These are phyloP conservation scores for Girardinus metallicus DNA, from an alignment of 2,797 vertebrate genomes.

Conservation along the genomic window DNA sequence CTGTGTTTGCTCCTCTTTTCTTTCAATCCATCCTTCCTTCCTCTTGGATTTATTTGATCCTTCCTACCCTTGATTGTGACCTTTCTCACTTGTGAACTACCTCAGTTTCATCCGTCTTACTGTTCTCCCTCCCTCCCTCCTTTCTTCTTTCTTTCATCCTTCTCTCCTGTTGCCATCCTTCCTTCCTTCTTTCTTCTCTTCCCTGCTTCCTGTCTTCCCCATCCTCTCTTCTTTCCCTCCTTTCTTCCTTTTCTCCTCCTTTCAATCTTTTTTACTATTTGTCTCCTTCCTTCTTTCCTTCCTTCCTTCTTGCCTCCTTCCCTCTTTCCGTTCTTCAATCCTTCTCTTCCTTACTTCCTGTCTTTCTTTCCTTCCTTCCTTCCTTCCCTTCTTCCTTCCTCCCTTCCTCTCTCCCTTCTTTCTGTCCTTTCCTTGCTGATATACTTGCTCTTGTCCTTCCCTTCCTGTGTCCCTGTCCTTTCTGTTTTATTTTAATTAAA, in stretches of 20 bases:
- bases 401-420: background rate
- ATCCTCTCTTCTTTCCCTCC: background rate
- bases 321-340: background rate
- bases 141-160: background rate
- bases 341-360: background rate
- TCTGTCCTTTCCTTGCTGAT: background rate
- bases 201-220: background rate
- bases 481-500: background rate
- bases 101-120: background rate
- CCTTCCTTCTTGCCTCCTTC: background rate
- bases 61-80: background rate
- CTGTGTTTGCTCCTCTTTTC: background rate
- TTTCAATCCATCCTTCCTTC: background rate
- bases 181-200: background rate
- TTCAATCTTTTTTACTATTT: background rate
- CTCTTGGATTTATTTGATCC: background rate
- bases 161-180: background rate
- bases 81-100: background rate
- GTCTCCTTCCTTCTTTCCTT: too few species aligned
- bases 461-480: background rate
- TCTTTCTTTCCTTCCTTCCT: background rate
- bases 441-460: background rate
- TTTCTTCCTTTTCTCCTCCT: background rate
- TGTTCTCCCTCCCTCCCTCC: background rate
- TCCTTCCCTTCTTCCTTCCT: background rate